A percentile compares a stretch with the other conserved stretches of the same genome.
phyloP scores from a whole-genome alignment of 2,888 invertebrate species.

The Caenorhabditis macrosperma region DNA sequence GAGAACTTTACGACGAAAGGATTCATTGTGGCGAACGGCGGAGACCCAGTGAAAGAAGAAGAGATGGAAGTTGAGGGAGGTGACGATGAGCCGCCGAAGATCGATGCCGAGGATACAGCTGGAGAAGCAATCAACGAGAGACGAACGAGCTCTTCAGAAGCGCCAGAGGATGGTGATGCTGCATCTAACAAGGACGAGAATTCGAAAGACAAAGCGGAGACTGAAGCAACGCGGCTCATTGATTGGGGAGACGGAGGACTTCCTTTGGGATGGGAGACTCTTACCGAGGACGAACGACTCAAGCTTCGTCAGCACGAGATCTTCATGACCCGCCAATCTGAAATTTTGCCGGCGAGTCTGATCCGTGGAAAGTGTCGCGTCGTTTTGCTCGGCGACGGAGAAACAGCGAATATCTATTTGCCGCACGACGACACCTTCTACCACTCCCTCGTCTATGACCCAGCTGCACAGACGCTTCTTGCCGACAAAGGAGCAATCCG shows the following conservation, averaged over 20 bases:
- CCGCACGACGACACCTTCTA: constrained; percentile 95
- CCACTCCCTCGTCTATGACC: constrained; percentile 99
- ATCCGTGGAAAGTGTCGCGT: constrained; percentile 98
- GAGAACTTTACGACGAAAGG: constrained; percentile 49
- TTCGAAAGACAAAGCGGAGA: constrained; percentile 54
- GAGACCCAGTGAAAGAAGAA: constrained; percentile 19
- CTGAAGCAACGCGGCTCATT: constrained; percentile 22
- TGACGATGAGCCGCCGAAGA: constrained; percentile 46
- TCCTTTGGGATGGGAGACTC: constrained; percentile 67
- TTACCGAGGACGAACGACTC: constrained; percentile 66
- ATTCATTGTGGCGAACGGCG: constrained; percentile 40
- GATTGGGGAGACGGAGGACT: constrained; percentile 81
- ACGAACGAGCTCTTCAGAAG: constrained; percentile 19
- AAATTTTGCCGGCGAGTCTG: constrained; percentile 97
- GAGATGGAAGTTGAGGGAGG: constrained; percentile 34
- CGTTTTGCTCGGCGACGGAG: constrained; percentile 98
- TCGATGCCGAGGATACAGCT: constrained; percentile 7
- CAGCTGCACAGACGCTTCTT: constrained; percentile 96
- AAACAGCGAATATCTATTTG: constrained; percentile 95
- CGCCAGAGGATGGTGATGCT: not conserved
- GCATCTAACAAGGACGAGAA: constrained; percentile 19
- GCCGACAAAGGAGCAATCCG: constrained; percentile 95
- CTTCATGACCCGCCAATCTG: constrained; percentile 94
- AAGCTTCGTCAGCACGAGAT: constrained; percentile 89
- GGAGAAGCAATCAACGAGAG: constrained; percentile 8